A percentile compares a stretch with the other conserved stretches of the same genome.
Conservation (phyloP, 2,113 vertebrate genomes). For the Pelusios castaneus region DNA sequence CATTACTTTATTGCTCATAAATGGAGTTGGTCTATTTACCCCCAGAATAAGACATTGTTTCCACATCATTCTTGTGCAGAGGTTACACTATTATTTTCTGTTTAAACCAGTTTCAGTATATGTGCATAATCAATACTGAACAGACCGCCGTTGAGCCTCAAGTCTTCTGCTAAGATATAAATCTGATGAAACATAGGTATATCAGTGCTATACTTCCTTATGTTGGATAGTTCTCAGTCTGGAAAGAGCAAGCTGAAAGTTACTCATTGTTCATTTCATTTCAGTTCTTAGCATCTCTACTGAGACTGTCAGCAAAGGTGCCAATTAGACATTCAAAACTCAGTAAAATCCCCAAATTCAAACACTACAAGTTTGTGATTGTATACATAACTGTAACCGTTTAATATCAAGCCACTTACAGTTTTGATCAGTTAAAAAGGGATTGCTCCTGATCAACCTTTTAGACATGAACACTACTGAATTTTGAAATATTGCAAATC, state of each 20-base stretch:
- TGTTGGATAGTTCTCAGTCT: fast-evolving
- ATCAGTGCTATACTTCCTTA: no score
- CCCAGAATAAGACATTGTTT: not conserved
- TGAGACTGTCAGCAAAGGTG: not conserved
- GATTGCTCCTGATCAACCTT: not conserved
- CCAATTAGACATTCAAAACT: not conserved
- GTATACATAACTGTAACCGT: not conserved
- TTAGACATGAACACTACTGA: not conserved
- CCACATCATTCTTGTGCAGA: not conserved
- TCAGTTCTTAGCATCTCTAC: not conserved
- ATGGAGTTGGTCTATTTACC: not conserved
- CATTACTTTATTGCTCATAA: not conserved
- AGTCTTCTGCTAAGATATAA: not conserved
- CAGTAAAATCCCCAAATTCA: not conserved
- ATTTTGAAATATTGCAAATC: not conserved
- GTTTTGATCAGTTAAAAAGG: not conserved
- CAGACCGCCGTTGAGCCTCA: not conserved
- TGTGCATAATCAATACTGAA: not conserved
- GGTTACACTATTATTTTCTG: fast-evolving
- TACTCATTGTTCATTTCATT: not conserved
- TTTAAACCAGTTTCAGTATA: not conserved
- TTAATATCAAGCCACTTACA: not conserved
- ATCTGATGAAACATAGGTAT: not conserved
- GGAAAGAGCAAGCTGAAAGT: not conserved
- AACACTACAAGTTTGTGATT: not conserved